These are phyloP conservation scores for Pristionchus mayeri DNA, from an alignment of 2,888 invertebrate genomes.

Conservation along the genomic window DNA sequence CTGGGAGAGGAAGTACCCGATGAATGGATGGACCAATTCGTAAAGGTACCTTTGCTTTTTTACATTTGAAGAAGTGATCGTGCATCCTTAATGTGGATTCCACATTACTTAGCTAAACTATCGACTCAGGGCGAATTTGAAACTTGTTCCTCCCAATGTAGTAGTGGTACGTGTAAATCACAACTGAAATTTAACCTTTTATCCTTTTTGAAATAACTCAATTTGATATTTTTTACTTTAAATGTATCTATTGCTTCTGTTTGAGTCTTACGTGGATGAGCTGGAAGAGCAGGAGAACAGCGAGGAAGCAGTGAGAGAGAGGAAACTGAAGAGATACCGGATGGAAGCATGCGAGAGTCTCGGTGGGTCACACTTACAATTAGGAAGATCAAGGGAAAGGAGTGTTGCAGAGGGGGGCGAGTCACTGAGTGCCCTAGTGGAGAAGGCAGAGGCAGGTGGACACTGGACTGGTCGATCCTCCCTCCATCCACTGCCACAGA, in stretches of 20 bases:
- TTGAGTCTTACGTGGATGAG: background rate
- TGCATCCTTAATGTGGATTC: too few relatives aligned
- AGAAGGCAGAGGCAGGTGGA: background rate
- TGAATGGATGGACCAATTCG: constrained; percentile 12
- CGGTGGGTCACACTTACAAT: background rate
- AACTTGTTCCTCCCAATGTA: too few relatives aligned
- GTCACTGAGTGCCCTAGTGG: background rate
- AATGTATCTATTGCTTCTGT: too few relatives aligned
- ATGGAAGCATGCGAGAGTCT: constrained; percentile 5
- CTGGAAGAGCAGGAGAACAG: background rate
- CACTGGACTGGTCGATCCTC: background rate
- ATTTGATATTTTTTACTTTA: too few relatives aligned
- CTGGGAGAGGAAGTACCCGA: background rate
- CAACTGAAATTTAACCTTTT: too few relatives aligned
- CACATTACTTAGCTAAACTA: too few relatives aligned
- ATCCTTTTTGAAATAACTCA: too few relatives aligned
- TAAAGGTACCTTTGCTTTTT: background rate
- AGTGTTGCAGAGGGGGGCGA: background rate
- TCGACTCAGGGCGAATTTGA: too few relatives aligned
- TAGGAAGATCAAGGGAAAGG: background rate
- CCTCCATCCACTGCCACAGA: background rate
- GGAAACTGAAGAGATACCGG: background rate
- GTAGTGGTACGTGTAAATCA: too few relatives aligned
- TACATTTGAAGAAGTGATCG: too few relatives aligned
- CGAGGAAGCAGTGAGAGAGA: background rate